These are phyloP conservation scores for Drosophila formosana DNA, from an alignment of 2,888 invertebrate species.

Conservation along the genomic window DNA sequence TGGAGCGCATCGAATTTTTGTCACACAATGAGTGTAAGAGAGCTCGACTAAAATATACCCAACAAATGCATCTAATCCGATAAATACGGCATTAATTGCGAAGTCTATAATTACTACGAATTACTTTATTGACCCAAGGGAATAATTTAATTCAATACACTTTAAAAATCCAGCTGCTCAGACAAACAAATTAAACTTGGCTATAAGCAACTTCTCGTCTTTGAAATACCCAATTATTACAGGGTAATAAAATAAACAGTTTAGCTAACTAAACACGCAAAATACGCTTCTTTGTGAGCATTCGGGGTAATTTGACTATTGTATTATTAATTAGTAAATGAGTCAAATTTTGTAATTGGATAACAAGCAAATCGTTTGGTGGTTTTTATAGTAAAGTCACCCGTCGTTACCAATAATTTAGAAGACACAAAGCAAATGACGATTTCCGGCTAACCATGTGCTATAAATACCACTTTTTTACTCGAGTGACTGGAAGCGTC, in stretches of 20 bases:
- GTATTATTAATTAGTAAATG: slow-evolving; percentile 17
- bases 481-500: neutral
- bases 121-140: no score
- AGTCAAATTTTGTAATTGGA: slow-evolving; percentile 35
- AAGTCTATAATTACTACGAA: no score
- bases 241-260: slow-evolving; percentile 18
- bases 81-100: no score
- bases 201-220: neutral
- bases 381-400: neutral
- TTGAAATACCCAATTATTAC: neutral
- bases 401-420: slow-evolving; percentile 3
- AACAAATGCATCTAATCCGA: neutral
- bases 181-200: no score
- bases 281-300: slow-evolving; percentile 3
- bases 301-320: slow-evolving; percentile 34
- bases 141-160: neutral
- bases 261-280: slow-evolving; percentile 33
- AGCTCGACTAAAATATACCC: neutral
- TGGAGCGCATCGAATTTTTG: slow-evolving; percentile 8
- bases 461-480: slow-evolving; percentile 1
- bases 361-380: slow-evolving; percentile 33
- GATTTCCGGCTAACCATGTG: slow-evolving; percentile 16
- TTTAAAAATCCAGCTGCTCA: neutral
- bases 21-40: neutral
- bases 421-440: slow-evolving; percentile 2